Evolutionary conservation across 2,113 vertebrate species (phyloP), one percentile per base, ranked within the genome.

Genomic region (Calyptomena viridis): DNA sequence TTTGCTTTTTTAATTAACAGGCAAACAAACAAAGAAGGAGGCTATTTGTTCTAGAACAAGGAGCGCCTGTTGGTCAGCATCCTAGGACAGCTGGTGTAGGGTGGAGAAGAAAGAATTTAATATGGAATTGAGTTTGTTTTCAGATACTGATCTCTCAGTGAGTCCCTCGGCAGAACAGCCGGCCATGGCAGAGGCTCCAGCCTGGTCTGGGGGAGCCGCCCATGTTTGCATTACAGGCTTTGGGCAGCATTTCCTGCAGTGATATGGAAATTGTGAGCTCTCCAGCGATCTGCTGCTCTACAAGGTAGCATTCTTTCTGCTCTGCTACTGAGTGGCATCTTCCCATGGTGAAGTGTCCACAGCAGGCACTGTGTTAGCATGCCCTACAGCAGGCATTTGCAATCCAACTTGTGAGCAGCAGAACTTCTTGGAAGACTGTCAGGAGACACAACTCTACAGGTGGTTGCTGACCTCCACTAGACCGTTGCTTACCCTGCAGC

Each of bases 1-100:
- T 95, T 95, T 94, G 69, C 69, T 90, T 96, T n/a, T 96, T 90
- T 92, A 95, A 94, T 96, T 96, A 95, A 95, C 66, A 69, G 33
- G 72, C 79, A 90, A 94, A 91, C 40, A 90, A 93, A 90, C 68
- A 95, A 95, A 95, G 85, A 85, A 91, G 74, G 75, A 84, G 49
- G 42, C 40, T 91, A 69, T 90, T 94, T 93, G 82, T 78, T 93
- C 95, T 93, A 93, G 86, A 69, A 89, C 76, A 92, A 93, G 92
- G 75, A 94, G 42, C 0, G 6, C 52, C 86, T 89, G 80, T 87
- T 74, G 89, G 73, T 93, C 75, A 64, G 39, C 95, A 87, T 72
- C 93, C 66, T 75, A 58, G 62, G 66, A 84, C 86, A 94, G 83
- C 85, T 92, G 93, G 80, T 73, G 42, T 49, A 69, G 77, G 62